These are phyloP conservation scores for Gobiocypris rarus DNA, from an alignment of 2,113 vertebrate species.

Conservation along the genomic window DNA sequence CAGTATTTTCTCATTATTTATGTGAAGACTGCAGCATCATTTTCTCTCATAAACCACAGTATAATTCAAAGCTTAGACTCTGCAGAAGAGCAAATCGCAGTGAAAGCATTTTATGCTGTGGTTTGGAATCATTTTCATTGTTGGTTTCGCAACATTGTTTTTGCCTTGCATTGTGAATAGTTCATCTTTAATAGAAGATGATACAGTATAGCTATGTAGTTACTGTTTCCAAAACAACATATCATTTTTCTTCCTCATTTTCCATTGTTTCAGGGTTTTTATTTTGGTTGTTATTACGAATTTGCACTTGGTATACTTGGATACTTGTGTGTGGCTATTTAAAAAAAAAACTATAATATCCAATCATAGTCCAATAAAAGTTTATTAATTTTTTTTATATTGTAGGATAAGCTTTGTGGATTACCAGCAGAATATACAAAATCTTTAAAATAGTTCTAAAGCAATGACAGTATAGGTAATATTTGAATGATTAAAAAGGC, in stretches of 20 bases:
- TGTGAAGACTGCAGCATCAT: conserved; percentile 46
- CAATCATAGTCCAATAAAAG: too few species aligned
- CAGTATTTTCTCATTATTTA: conserved; percentile 54
- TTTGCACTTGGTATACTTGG: too few species aligned
- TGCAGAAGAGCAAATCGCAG: conserved; percentile 59
- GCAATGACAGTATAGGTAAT: background rate
- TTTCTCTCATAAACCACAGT: conserved; percentile 35
- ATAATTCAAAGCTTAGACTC: conserved; percentile 54
- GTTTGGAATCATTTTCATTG: conserved; percentile 51
- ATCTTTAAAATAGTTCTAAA: background rate
- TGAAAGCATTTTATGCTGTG: conserved; percentile 64
- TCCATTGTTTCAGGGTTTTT: conserved; percentile 27
- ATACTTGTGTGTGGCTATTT: background rate
- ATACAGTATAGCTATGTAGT: conserved; percentile 31
- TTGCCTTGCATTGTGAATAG: conserved; percentile 38
- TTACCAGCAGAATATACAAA: background rate
- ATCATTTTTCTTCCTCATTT: background rate
- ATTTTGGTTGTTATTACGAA: background rate
- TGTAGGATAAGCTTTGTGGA: background rate
- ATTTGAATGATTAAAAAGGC: background rate
- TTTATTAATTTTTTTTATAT: background rate
- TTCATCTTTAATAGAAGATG: conserved; percentile 29
- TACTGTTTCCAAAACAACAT: conserved; percentile 22
- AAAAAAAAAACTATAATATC: too few species aligned
- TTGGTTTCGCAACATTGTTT: conserved; percentile 14